phyloP scores from a whole-genome alignment of 2,888 invertebrate species.

The Lochmaea crataegi region DNA sequence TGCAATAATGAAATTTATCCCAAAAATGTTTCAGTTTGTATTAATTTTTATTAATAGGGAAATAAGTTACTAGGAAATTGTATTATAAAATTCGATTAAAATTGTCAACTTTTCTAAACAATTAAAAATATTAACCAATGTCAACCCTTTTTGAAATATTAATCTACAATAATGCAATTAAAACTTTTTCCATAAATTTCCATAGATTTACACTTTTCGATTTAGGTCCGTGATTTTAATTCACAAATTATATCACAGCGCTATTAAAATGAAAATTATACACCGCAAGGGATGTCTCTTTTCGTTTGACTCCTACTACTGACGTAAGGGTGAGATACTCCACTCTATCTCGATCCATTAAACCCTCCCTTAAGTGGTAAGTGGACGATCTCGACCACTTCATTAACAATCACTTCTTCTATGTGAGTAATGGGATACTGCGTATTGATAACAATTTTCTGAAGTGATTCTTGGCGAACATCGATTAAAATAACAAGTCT shows the following conservation, averaged over 20 bases:
- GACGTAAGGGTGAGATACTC: slow-evolving; percentile 5
- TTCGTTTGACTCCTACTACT: background rate
- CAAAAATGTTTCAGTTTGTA: too few species aligned
- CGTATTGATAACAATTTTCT: background rate
- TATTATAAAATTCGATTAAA: too few species aligned
- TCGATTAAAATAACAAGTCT: background rate
- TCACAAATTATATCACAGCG: background rate
- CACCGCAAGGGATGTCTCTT: background rate
- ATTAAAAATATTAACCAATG: background rate
- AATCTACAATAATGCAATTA: background rate
- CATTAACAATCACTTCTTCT: slow-evolving; percentile 10
- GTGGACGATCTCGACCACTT: background rate
- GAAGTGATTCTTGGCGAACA: background rate
- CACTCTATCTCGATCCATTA: slow-evolving; percentile 9
- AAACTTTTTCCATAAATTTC: background rate
- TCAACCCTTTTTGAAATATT: background rate
- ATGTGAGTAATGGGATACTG: background rate
- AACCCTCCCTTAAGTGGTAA: slow-evolving; percentile 10
- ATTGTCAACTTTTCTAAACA: background rate
- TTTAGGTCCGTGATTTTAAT: background rate
- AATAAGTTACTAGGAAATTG: background rate
- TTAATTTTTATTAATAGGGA: too few species aligned
- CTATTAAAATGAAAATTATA: background rate
- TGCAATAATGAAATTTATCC: too few species aligned
- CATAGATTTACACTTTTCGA: background rate